Evolutionary conservation across 1,140 invertebrate species (phyloP).

Genomic region (Drosophila equinoxialis): DNA sequence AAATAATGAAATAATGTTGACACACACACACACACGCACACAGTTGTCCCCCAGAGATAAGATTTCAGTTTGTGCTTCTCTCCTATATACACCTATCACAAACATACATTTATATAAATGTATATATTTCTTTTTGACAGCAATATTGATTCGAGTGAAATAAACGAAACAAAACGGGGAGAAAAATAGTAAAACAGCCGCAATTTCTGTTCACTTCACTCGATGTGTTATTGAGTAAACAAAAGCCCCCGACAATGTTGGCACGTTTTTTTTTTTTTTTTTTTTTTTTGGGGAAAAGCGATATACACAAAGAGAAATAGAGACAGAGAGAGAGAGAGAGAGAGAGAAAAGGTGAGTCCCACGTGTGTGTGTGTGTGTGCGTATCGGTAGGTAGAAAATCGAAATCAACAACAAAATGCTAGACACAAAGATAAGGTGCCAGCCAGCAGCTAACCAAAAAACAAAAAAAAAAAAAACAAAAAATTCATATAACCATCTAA

Average conservation of each 20-base stretch:
- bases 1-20: slow-evolving; percentile 77
- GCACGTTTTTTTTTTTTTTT: slow-evolving; percentile 25
- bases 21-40: slow-evolving; percentile 53
- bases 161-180: slow-evolving; percentile 51
- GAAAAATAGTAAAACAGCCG: slow-evolving; percentile 33
- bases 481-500: neutral
- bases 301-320: neutral
- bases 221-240: slow-evolving; percentile 68
- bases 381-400: slow-evolving; percentile 49
- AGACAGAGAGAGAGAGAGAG: no score
- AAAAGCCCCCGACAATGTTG: slow-evolving; percentile 42
- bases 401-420: slow-evolving; percentile 55
- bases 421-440: slow-evolving; percentile 17
- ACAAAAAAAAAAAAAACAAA: neutral
- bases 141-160: slow-evolving; percentile 76
- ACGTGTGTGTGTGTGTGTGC: neutral
- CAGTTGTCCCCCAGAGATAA: slow-evolving; percentile 43
- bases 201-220: slow-evolving; percentile 38
- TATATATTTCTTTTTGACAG: slow-evolving; percentile 60
- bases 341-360: slow-evolving; percentile 58
- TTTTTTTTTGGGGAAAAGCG: slow-evolving; percentile 36
- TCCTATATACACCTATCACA: slow-evolving; percentile 20
- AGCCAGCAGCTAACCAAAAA: slow-evolving; percentile 7
- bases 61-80: slow-evolving; percentile 37
- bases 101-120: slow-evolving; percentile 39